Conservation (phyloP, 2,797 vertebrate genomes). For the Sphenodon punctatus region DNA sequence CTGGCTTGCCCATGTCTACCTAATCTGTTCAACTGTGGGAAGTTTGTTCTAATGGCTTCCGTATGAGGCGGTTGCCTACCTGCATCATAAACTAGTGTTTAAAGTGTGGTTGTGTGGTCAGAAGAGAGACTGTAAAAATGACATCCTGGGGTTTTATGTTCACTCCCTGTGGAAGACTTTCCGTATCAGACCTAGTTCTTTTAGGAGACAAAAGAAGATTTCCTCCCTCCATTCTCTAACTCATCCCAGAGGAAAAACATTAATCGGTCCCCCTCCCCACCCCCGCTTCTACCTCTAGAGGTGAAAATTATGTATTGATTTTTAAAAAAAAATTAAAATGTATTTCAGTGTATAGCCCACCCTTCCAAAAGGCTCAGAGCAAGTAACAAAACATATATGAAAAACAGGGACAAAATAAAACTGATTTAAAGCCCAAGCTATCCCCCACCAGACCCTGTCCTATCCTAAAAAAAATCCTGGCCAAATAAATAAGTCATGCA, state of each 20-base stretch:
- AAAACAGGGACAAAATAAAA: too few relatives aligned
- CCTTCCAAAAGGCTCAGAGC: too few relatives aligned
- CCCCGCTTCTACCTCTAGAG: too few relatives aligned
- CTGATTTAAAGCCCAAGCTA: too few relatives aligned
- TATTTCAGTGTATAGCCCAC: too few relatives aligned
- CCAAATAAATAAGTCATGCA: too few relatives aligned
- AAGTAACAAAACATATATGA: too few relatives aligned
- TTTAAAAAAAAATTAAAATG: too few relatives aligned
- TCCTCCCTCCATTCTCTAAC: not conserved
- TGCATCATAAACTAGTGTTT: constrained; percentile 32
- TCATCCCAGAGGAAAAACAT: not conserved
- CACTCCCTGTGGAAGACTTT: not conserved
- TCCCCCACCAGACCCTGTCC: too few relatives aligned
- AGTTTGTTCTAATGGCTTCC: constrained; percentile 7
- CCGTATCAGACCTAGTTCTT: not conserved
- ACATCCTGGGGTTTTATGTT: not conserved
- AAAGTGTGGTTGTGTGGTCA: constrained; percentile 1
- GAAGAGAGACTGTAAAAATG: constrained; percentile 15
- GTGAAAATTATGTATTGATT: too few relatives aligned
- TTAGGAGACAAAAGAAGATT: not conserved
- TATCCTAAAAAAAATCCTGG: too few relatives aligned
- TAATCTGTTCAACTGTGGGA: constrained; percentile 1
- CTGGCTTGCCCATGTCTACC: not conserved
- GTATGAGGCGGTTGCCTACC: constrained; percentile 16
- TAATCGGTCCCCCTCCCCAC: too few relatives aligned